phyloP scores from a whole-genome alignment of 2,888 invertebrate species.

The Andrena bucephala region DNA sequence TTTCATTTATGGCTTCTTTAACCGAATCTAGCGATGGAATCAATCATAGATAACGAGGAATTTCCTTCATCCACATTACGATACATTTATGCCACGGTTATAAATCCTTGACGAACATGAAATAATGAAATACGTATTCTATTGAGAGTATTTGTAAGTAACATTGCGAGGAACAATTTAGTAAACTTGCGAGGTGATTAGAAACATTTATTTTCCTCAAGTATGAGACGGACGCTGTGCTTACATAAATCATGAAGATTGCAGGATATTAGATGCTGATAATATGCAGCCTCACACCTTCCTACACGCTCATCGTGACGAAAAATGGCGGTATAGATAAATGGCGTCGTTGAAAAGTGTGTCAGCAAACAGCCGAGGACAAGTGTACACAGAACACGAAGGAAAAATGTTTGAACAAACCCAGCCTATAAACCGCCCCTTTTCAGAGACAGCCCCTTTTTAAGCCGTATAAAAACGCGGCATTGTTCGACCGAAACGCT shows the following conservation, averaged over 20 bases:
- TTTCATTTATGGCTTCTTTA: constrained; percentile 9
- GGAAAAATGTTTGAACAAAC: constrained; percentile 38
- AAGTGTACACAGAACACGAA: constrained; percentile 8
- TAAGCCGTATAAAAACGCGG: constrained; percentile 39
- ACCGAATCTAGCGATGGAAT: constrained; percentile 6
- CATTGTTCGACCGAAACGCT: constrained; percentile 42
- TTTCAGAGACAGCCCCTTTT: constrained; percentile 29
- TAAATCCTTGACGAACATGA: too few relatives aligned
- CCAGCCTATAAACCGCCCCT: constrained; percentile 28
- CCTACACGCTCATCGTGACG: not conserved
- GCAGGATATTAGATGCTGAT: not conserved
- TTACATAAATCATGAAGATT: not conserved
- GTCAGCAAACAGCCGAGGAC: constrained; percentile 18
- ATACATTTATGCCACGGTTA: too few relatives aligned
- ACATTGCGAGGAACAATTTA: too few relatives aligned
- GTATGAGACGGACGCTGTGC: too few relatives aligned
- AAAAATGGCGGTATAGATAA: not conserved
- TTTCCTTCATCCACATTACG: not conserved
- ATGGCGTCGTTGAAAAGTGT: constrained; percentile 28
- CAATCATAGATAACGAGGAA: not conserved
- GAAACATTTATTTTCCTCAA: not conserved
- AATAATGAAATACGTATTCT: too few relatives aligned
- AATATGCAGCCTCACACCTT: not conserved
- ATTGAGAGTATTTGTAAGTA: too few relatives aligned
- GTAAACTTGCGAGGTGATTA: not conserved